Evolutionary conservation across 2,113 vertebrate species (phyloP).

Genomic region (Aegithalos caudatus): DNA sequence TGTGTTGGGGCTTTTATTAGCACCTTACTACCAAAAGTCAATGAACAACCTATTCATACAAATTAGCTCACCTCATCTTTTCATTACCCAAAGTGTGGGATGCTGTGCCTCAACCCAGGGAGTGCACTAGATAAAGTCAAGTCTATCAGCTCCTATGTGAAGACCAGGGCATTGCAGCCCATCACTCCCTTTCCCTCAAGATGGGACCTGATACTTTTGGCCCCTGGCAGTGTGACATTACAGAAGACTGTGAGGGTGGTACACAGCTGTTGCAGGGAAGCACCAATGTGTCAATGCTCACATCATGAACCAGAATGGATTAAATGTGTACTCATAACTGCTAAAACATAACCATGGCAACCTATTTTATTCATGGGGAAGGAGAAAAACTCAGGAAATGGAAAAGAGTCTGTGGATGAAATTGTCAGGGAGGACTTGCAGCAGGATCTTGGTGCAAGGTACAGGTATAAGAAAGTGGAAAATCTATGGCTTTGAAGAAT

Average conservation of each 20-base stretch:
- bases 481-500: not conserved
- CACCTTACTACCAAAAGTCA: not conserved
- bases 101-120: rapidly evolving
- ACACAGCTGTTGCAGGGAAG: not conserved
- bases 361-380: not conserved
- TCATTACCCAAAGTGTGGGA: not conserved
- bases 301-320: not conserved
- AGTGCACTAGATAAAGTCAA: rapidly evolving
- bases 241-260: not conserved
- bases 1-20: not conserved
- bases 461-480: rapidly evolving
- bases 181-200: not conserved
- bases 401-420: not conserved
- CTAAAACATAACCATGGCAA: not conserved
- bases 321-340: not conserved
- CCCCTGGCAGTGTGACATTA: not conserved
- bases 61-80: not conserved
- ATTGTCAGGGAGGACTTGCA: not conserved
- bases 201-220: not conserved
- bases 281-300: not conserved
- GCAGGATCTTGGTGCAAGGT: not conserved
- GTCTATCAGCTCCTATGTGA: not conserved
- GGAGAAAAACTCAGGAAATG: not conserved
- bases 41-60: not conserved
- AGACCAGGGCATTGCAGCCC: not conserved